Evolutionary conservation across 1,140 invertebrate genomes (phyloP), one percentile per base, ranked within the genome.

Genomic region (Solen grandis): DNA sequence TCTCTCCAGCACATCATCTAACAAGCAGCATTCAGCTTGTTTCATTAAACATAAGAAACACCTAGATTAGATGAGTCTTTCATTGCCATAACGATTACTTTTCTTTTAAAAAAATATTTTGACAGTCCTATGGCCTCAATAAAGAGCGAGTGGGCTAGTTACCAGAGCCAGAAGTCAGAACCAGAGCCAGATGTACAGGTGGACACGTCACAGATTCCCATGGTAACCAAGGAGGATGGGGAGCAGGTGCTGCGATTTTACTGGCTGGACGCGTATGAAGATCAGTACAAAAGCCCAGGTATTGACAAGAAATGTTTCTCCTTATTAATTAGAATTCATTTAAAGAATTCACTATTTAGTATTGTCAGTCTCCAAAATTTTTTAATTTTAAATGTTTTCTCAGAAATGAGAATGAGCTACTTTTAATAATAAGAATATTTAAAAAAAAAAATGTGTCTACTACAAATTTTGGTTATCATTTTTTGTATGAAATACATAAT

Each of bases 201-300:
- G 46, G 92, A 93, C 69, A 81, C 86, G 4, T 88, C 88, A 41
- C 83, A 92, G 60, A 85, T 94, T 31, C 93, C 93, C 22, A 85
- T 93, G 68, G 85, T 86, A 13, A 90, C 85, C 8, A 91, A 91
- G 77, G 81, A 85, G n/a, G 84, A 92, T 68, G 92, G 92, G 25
- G 91, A 91, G 36, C 87, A 91, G 74, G 86, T 92, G 14, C 79
- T 92, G 31, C 70, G 89, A 68, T 97, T 99, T 87, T 99, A 95
- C 92, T 99, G 97, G 96, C 94, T 97, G 92, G 98, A 99, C 94
- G 97, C 97, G n/a, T 97, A 95, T 93, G 97, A 99, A 75, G 97
- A 99, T 92, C 92, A 94, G 52, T 91, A 88, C 72, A 87, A 91
- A 59, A 86, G 90, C 38, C 88, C 90, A 84, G 91, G 91, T 91